phyloP scores from a whole-genome alignment of 2,888 invertebrate genomes.

The Schizaphis graminum region DNA sequence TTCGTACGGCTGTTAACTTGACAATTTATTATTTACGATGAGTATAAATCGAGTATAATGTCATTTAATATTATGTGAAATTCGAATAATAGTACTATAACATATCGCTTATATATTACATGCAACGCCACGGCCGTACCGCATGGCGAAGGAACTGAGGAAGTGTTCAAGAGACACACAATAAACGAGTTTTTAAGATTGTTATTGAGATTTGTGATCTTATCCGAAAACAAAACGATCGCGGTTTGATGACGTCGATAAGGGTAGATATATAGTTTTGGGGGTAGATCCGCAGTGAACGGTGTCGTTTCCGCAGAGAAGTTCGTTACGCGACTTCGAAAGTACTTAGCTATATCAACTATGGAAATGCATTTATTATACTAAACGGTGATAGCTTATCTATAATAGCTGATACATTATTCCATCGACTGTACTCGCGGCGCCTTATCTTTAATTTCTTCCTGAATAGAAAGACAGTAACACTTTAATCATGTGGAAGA shows the following conservation, averaged over 20 bases:
- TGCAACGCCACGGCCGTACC: background rate
- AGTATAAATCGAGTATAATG: background rate
- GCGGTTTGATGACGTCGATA: background rate
- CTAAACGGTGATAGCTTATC: no score
- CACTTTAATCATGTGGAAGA: background rate
- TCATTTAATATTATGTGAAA: conserved; percentile 8
- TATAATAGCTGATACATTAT: no score
- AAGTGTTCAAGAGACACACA: background rate
- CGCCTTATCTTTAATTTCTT: no score
- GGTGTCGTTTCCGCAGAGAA: background rate
- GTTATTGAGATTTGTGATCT: background rate
- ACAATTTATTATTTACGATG: conserved; percentile 13
- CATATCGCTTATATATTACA: background rate
- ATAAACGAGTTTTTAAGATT: background rate
- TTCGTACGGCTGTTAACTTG: background rate
- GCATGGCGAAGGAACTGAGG: background rate
- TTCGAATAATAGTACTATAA: background rate
- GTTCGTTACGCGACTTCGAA: background rate
- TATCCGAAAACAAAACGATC: background rate
- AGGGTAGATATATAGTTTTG: background rate
- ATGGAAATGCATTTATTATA: background rate
- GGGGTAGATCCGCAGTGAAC: background rate
- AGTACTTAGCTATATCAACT: background rate
- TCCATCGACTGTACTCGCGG: no score
- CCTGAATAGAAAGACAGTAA: no score